Evolutionary conservation across 2,113 vertebrate species (phyloP), one percentile per base, ranked within the genome.

Genomic region (Oreochromis aureus): DNA sequence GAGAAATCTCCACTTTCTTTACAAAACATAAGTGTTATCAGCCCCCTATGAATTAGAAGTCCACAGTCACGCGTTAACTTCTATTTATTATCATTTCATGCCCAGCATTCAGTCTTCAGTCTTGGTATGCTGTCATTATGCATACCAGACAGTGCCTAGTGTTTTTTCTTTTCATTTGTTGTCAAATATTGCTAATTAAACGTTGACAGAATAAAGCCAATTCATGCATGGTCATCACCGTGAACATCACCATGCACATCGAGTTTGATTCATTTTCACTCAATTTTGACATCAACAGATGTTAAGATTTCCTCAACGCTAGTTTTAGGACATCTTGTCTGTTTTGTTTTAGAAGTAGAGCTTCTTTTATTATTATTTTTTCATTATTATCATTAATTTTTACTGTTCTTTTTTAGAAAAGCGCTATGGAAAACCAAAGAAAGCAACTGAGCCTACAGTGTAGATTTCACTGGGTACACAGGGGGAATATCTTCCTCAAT

Each of bases 261-360:
- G 1, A n/a, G 27, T 78, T 53, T n/a, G 73, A 51, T 53, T 78
- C 18, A 19, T 53, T 34, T n/a, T 78, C 46, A 78, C 27, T 32
- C 73, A 78, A 16, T 78, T 78, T 53, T 53, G 46, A 78, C 73
- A 78, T 78, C 27, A 78, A n/a, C 46, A 78, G 27, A 78, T 78
- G 46, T 9, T 53, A 32, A 32, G 18, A 78, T 78, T 51, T 78
- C 27, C 73, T 53, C 18, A 78, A 13, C 2, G 10, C 0, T 19
- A n/a, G 27, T 51, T 78, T 78, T 13, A 51, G 18, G 46, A 78
- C 56, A 15, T 59, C 56, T 59, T 30, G 56, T 59, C 56, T 3
- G 13, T 78, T 78, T 78, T 53, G 27, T 8, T 53, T 78, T 53
- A 53, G 46, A 51, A 8, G 27, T 10, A 53, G 73, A 19, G 48